Percentiles rank a stretch among this genome's conserved stretches.
Conservation (phyloP, 2,113 vertebrate species). For the Nycticorax nycticorax region DNA sequence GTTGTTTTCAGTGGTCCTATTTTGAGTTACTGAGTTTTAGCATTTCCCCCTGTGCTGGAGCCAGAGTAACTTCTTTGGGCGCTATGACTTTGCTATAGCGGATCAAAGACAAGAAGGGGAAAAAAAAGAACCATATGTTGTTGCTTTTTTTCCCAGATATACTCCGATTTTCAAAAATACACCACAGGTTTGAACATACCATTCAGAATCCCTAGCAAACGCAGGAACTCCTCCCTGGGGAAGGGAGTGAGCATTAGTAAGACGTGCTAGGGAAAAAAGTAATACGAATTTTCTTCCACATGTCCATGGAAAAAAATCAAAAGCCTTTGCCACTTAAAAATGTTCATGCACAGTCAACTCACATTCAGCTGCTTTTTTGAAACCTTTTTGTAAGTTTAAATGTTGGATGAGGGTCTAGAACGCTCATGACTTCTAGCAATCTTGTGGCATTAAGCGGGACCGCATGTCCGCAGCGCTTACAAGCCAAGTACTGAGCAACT, state of each 20-base stretch:
- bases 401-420: background rate
- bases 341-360: accelerated
- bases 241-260: background rate
- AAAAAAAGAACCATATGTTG: background rate
- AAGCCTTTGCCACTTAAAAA: background rate
- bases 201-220: background rate
- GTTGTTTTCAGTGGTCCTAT: background rate
- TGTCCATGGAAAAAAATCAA: background rate
- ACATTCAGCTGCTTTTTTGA: background rate
- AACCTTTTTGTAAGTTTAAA: background rate
- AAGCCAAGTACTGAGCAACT: no score
- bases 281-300: background rate
- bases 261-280: background rate
- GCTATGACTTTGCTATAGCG: background rate
- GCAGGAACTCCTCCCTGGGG: background rate
- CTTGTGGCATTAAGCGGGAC: no score
- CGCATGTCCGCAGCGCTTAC: accelerated
- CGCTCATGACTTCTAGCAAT: accelerated
- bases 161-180: background rate
- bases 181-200: background rate
- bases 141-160: background rate
- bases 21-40: background rate
- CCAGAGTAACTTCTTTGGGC: background rate
- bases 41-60: background rate
- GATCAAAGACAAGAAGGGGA: background rate